Evolutionary conservation across 2,888 invertebrate genomes (phyloP).

Genomic region (Catocala fraxini): DNA sequence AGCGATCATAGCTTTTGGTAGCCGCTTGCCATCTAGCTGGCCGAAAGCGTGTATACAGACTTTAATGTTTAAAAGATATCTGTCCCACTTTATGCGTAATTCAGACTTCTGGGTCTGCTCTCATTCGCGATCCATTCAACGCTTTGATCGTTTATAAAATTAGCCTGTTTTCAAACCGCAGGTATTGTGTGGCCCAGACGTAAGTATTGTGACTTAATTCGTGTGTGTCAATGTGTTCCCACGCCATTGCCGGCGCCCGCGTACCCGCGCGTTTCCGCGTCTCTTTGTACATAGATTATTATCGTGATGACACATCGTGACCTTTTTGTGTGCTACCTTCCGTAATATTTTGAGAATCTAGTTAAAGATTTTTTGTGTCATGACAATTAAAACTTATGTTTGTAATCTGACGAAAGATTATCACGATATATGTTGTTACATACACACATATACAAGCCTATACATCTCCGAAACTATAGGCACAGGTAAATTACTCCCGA

Average conservation of each 20-base stretch:
- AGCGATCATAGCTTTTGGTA: no score
- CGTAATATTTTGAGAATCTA: constrained; percentile 12
- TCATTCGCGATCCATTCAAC: constrained; percentile 16
- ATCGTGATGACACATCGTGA: constrained; percentile 10
- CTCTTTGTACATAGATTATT: constrained; percentile 14
- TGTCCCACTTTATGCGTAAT: constrained; percentile 13
- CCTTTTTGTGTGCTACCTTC: constrained; percentile 10
- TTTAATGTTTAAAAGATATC: no score
- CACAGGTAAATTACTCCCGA: no score
- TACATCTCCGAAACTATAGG: no score
- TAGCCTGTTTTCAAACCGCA: constrained; percentile 36
- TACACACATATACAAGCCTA: neutral
- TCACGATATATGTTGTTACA: neutral
- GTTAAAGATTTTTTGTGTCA: constrained; percentile 1
- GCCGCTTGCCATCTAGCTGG: no score
- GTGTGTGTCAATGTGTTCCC: constrained; percentile 25
- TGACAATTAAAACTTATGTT: neutral
- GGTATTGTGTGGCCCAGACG: constrained; percentile 30
- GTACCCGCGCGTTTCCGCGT: constrained; percentile 19
- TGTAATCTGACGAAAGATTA: neutral
- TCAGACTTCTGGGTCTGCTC: constrained; percentile 12
- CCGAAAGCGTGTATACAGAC: no score
- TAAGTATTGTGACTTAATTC: constrained; percentile 30
- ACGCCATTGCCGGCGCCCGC: constrained; percentile 41
- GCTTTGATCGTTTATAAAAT: constrained; percentile 28